Conservation (phyloP, 2,797 vertebrate genomes). For the Fistularia tabacaria region DNA sequence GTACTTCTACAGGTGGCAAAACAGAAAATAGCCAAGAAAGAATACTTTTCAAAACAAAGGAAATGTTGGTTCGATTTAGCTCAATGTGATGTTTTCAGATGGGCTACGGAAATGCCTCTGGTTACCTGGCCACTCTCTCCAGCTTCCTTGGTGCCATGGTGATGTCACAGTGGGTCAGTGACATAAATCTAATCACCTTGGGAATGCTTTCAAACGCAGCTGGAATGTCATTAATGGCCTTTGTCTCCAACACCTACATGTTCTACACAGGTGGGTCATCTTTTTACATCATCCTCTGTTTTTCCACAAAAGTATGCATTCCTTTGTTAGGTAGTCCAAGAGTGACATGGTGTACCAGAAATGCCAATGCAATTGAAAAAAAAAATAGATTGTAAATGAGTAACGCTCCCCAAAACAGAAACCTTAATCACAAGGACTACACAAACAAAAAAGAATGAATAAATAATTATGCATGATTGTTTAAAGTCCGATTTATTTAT, state of each 20-base stretch:
- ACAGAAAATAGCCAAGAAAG: not conserved
- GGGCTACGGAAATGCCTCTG: slow-evolving; percentile 11
- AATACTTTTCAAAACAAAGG: not conserved
- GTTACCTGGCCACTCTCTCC: slow-evolving; percentile 4
- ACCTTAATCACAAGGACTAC: too few species aligned
- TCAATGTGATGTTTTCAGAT: not conserved
- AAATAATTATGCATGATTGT: too few species aligned
- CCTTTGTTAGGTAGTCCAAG: not conserved
- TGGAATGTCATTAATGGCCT: slow-evolving; percentile 11
- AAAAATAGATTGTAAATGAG: too few species aligned
- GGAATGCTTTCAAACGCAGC: slow-evolving; percentile 11
- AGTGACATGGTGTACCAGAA: not conserved
- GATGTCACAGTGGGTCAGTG: slow-evolving; percentile 4
- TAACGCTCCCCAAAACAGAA: too few species aligned
- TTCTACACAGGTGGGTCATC: slow-evolving; percentile 4
- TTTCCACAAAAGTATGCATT: too few species aligned
- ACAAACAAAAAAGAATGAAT: too few species aligned
- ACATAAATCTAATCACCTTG: slow-evolving; percentile 7
- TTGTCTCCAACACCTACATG: slow-evolving; percentile 8
- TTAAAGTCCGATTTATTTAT: too few species aligned
- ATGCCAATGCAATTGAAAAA: too few species aligned
- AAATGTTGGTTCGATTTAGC: not conserved
- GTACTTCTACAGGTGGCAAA: too few species aligned
- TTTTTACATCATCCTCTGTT: too few species aligned
- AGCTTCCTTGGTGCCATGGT: slow-evolving; percentile 6